Percentiles rank a stretch among this genome's conserved stretches.
phyloP scores from a whole-genome alignment of 2,888 invertebrate species.

The Agrotis segetum region DNA sequence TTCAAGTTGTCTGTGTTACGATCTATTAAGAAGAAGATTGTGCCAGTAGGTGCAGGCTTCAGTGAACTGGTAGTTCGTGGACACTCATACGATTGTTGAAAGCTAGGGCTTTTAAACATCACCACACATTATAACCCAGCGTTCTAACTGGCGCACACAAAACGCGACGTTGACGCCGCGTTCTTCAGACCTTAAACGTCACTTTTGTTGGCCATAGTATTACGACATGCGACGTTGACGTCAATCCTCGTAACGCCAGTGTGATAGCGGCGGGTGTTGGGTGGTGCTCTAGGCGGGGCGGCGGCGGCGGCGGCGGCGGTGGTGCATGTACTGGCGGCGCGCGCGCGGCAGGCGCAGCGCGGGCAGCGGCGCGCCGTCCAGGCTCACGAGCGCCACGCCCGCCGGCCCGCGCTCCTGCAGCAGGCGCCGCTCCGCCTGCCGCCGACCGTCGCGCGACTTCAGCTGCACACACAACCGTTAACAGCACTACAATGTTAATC shows the following conservation, averaged over 20 bases:
- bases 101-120: background rate
- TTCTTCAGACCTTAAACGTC: too few species aligned
- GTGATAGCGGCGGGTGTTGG: background rate
- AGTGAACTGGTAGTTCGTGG: too few species aligned
- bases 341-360: slow-evolving; percentile 74
- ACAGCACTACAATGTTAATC: background rate
- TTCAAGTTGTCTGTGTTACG: background rate
- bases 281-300: background rate
- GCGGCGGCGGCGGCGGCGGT: background rate
- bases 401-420: slow-evolving; percentile 72
- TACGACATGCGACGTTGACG: too few species aligned
- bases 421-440: slow-evolving; percentile 59
- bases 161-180: too few species aligned
- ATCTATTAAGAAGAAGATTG: background rate
- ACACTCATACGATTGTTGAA: background rate
- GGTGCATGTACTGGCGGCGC: slow-evolving; percentile 78
- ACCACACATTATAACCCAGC: too few species aligned
- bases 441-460: slow-evolving; percentile 23
- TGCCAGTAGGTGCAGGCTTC: background rate
- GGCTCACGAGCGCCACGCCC: slow-evolving; percentile 73
- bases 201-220: too few species aligned
- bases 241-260: too few species aligned
- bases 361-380: slow-evolving; percentile 76
- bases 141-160: too few species aligned
- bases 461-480: slow-evolving; percentile 27